phyloP scores from a whole-genome alignment of 2,113 vertebrate genomes.

The Passer montanus region DNA sequence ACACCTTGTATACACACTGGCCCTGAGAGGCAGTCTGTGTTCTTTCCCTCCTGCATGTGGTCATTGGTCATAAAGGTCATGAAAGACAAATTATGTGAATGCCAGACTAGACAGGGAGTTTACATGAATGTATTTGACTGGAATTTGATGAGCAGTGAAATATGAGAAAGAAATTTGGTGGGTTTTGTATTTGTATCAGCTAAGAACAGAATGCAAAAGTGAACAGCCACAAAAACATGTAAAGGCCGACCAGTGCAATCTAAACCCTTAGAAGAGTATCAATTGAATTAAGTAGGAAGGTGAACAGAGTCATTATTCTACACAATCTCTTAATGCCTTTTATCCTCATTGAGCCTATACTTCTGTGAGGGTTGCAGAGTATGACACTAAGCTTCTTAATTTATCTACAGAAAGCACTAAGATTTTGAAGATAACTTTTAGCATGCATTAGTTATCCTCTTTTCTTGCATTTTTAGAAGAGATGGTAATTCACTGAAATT shows the following conservation, averaged over 20 bases:
- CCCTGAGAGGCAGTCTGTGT: neutral
- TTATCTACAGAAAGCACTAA: neutral
- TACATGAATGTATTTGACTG: neutral
- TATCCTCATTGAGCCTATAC: neutral
- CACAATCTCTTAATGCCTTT: neutral
- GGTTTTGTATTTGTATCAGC: neutral
- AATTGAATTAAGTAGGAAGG: neutral
- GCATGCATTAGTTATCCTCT: neutral
- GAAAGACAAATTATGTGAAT: neutral
- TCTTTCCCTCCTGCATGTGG: neutral
- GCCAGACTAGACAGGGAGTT: neutral
- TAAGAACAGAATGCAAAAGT: neutral
- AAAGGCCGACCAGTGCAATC: neutral
- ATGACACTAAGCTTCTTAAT: neutral
- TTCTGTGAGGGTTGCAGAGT: neutral
- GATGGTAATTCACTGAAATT: neutral
- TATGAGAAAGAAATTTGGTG: neutral
- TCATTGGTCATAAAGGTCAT: conserved; percentile 48
- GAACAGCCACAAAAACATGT: neutral
- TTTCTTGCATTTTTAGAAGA: neutral
- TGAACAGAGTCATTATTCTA: neutral
- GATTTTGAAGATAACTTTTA: neutral
- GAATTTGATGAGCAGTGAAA: neutral
- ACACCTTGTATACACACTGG: neutral
- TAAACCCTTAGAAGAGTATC: neutral